Conservation (phyloP, 37 sponge, comb jelly and placozoan genomes). For the Ianthella basta region DNA sequence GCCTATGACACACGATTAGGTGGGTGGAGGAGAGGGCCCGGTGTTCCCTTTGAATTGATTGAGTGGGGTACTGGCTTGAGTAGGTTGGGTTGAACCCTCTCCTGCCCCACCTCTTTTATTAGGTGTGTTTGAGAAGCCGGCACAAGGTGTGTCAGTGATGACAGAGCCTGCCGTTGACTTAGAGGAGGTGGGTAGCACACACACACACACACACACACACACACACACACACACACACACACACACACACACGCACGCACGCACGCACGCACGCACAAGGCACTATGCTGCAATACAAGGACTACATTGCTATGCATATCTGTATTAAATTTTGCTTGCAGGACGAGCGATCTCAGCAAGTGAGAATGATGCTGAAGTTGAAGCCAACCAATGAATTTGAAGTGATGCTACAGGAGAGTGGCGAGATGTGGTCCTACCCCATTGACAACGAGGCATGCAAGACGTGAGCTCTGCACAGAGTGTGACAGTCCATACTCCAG, state of each 20-base stretch:
- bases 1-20: no score
- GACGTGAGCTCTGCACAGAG: neutral
- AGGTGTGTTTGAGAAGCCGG: no score
- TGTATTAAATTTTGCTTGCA: neutral
- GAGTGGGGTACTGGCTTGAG: no score
- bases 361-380: conserved; percentile 40
- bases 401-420: conserved; percentile 43
- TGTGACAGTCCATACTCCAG: neutral
- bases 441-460: conserved; percentile 74
- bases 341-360: conserved; percentile 6
- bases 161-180: no score
- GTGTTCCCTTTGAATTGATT: no score
- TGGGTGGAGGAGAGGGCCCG: no score
- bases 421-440: conserved; percentile 60
- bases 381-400: conserved; percentile 59
- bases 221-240: conserved; percentile 8
- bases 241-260: neutral
- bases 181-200: no score
- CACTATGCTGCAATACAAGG: neutral
- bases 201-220: no score
- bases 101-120: no score
- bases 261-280: neutral
- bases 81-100: no score
- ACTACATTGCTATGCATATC: neutral
- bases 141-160: no score